Evolutionary conservation across 1,140 invertebrate species (phyloP).

Genomic region (Penaeus vannamei): DNA sequence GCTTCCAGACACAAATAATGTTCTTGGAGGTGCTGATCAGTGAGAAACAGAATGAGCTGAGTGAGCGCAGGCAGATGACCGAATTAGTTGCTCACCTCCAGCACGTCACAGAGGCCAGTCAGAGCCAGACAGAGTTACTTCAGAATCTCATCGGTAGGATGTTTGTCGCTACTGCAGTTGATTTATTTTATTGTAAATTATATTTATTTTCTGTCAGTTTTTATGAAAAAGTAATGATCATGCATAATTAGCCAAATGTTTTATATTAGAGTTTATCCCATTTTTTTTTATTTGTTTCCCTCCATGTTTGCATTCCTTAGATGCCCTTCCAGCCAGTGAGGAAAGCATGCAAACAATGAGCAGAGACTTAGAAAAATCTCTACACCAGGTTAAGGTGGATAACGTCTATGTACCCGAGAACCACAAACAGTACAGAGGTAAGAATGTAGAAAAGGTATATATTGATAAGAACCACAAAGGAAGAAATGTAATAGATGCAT

Average conservation of each 20-base stretch:
- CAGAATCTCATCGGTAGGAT: slow-evolving; percentile 14
- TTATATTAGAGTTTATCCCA: neutral
- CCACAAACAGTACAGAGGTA: slow-evolving; percentile 45
- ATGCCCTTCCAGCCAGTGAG: slow-evolving; percentile 48
- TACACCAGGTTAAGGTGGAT: slow-evolving; percentile 54
- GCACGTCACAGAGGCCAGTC: slow-evolving; percentile 1
- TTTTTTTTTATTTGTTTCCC: neutral
- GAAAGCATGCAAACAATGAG: slow-evolving; percentile 16
- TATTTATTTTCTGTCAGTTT: neutral
- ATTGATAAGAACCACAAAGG: no score
- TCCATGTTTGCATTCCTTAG: slow-evolving; percentile 18
- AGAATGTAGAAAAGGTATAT: neutral
- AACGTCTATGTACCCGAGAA: slow-evolving; percentile 47
- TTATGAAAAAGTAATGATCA: neutral
- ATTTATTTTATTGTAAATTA: neutral
- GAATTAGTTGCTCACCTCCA: slow-evolving; percentile 34
- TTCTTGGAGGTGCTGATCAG: slow-evolving; percentile 39
- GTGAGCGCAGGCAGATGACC: neutral
- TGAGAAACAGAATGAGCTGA: slow-evolving; percentile 39
- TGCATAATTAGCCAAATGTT: neutral
- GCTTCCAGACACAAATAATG: slow-evolving; percentile 21
- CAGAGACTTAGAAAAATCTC: slow-evolving; percentile 37
- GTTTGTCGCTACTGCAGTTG: neutral
- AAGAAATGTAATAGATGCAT: no score
- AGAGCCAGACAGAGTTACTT: slow-evolving; percentile 28